A percentile compares a stretch with the other conserved stretches of the same genome.
Evolutionary conservation across 2,113 vertebrate genomes (phyloP).

Genomic region (Castor canadensis): DNA sequence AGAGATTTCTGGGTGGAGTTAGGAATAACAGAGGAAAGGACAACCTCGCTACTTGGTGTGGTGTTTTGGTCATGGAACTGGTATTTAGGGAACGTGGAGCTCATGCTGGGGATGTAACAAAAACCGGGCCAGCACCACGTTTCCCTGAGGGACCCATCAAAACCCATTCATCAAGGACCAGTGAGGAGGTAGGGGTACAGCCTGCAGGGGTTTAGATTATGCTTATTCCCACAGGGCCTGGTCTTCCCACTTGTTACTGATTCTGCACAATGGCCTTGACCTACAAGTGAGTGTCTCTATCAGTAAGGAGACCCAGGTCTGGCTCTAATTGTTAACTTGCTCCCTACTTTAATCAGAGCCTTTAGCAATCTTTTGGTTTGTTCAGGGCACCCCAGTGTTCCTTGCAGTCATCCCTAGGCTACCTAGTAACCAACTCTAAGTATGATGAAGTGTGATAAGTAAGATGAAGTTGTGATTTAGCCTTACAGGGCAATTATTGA

Average conservation of each 20-base stretch:
- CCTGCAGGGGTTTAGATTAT: neutral
- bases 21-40: too few species aligned
- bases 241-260: fast-evolving
- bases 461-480: fast-evolving
- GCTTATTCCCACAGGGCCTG: fast-evolving
- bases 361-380: fast-evolving
- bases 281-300: fast-evolving
- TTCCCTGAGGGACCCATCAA: neutral
- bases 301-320: neutral
- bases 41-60: fast-evolving
- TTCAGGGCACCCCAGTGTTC: fast-evolving
- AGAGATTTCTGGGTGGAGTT: neutral
- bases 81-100: fast-evolving
- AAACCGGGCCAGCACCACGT: too few species aligned
- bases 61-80: fast-evolving
- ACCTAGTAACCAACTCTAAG: fast-evolving
- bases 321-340: neutral
- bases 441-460: fast-evolving
- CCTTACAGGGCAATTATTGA: fast-evolving
- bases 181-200: too few species aligned
- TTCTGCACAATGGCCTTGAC: fast-evolving
- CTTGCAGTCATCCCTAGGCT: fast-evolving
- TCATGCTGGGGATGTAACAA: fast-evolving
- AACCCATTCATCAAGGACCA: too few species aligned
- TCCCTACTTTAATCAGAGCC: neutral